Conservation (phyloP, 2,797 vertebrate species). For the Varecia variegata region DNA sequence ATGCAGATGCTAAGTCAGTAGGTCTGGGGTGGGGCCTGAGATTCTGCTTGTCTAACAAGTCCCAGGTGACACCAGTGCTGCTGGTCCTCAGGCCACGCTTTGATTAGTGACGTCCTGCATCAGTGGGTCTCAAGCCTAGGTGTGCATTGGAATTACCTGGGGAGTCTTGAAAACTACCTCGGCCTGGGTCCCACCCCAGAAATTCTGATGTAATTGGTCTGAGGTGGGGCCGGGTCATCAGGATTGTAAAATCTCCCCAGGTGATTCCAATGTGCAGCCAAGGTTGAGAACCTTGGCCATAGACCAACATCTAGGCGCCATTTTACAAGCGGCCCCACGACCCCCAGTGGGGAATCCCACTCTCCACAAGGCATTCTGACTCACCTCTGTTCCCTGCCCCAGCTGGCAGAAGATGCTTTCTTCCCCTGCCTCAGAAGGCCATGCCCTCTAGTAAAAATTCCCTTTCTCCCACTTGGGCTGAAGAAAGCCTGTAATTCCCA, state of each 20-base stretch:
- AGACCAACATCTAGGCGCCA: conserved; percentile 24
- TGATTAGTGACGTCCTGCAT: neutral
- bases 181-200: neutral
- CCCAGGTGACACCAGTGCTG: neutral
- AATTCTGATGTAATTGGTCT: neutral
- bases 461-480: conserved; percentile 27
- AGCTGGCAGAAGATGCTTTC: conserved; percentile 46
- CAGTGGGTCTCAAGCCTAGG: neutral
- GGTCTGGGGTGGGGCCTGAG: neutral
- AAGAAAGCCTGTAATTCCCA: conserved; percentile 45
- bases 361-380: conserved; percentile 36
- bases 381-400: conserved; percentile 23
- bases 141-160: neutral
- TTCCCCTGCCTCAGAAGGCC: conserved; percentile 44
- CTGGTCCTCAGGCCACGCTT: neutral
- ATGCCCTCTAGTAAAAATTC: conserved; percentile 64
- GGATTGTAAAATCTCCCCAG: conserved; percentile 19
- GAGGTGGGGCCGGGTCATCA: neutral
- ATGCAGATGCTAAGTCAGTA: conserved; percentile 35
- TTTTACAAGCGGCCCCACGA: conserved; percentile 50
- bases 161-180: neutral
- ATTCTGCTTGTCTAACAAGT: neutral
- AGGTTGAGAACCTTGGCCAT: conserved; percentile 9
- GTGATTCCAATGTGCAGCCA: neutral
- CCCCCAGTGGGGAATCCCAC: neutral